Evolutionary conservation across 2,797 vertebrate genomes (phyloP), one percentile per base, ranked within the genome.

Genomic region (Hafferia zeledoni): DNA sequence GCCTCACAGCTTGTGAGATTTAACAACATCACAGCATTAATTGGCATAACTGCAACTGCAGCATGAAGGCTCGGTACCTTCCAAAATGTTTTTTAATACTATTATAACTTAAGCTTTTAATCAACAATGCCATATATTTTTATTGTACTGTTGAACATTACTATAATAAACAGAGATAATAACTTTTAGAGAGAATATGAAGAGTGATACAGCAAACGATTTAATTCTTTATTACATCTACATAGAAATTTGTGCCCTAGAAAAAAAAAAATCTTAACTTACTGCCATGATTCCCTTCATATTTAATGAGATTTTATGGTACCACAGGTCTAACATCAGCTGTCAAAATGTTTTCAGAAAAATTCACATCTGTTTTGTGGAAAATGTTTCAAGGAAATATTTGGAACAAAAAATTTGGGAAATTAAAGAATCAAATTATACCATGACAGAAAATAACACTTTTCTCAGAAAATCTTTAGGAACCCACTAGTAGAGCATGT

Each of bases 151-250:
- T 63, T 87, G 28, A 91, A 87, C 30, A 88, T 81, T 49, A 83
- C 33, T 83, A 70, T 69, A 90, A 93, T 80, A 93, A 95, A 71
- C 30, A 80, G 24, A 87, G 53, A 82, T 70, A 75, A 95, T 90
- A 89, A 89, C 71, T 81, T 78, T 15, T 30, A 68, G 44, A 84
- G 39, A 74, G 11, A 84, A 47, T 46, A 81, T 81, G 65, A 96
- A 95, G 75, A 96, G 61, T 74, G 69, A 94, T 11, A 28, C 49
- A 79, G 64, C 16, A 57, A 80, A 55, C 68, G 89, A 85, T 90
- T 97, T 92, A 93, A 95, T 95, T 94, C 71, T 61, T 89, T 92
- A 74, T 80, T 95, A 94, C 39, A 77, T 83, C 93, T 95, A 92
- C 81, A 84, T 76, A 95, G 93, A 96, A 94, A 97, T 96, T 82